Conservation (phyloP, 2,797 vertebrate species). For the Ceyx erithaca region DNA sequence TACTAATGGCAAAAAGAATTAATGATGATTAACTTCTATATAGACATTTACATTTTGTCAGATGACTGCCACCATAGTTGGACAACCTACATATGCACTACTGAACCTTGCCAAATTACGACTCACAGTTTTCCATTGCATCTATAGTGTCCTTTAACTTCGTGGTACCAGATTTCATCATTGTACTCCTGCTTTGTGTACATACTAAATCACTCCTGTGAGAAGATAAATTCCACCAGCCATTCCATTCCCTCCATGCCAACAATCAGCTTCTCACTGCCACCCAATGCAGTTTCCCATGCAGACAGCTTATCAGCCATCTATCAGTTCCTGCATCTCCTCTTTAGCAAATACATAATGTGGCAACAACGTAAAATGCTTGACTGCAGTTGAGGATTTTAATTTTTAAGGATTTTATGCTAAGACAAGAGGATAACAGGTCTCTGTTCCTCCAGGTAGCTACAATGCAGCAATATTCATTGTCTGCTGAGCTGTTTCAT, state of each 20-base stretch:
- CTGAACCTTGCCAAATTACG: not conserved
- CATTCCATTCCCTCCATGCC: not conserved
- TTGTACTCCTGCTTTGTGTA: not conserved
- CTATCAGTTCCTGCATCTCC: not conserved
- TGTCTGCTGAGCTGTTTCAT: slow-evolving; percentile 18
- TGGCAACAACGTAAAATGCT: not conserved
- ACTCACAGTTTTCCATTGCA: not conserved
- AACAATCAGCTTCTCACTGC: not conserved
- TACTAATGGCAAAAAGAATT: not conserved
- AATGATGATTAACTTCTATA: not conserved
- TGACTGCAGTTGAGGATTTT: not conserved
- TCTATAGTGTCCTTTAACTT: not conserved
- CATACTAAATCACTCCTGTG: not conserved
- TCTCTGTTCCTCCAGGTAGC: slow-evolving; percentile 2
- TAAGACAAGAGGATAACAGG: not conserved
- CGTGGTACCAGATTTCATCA: not conserved
- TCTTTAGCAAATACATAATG: not conserved
- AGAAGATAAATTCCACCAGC: not conserved
- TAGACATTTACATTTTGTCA: not conserved
- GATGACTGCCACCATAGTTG: not conserved
- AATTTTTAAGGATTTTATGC: not conserved
- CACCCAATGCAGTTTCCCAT: not conserved
- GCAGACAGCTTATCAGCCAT: not conserved
- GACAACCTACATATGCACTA: not conserved
- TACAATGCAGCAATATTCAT: not conserved